A percentile compares a stretch with the other conserved stretches of the same genome.
phyloP scores from a whole-genome alignment of 2,797 vertebrate species.

The Eulemur mongoz region DNA sequence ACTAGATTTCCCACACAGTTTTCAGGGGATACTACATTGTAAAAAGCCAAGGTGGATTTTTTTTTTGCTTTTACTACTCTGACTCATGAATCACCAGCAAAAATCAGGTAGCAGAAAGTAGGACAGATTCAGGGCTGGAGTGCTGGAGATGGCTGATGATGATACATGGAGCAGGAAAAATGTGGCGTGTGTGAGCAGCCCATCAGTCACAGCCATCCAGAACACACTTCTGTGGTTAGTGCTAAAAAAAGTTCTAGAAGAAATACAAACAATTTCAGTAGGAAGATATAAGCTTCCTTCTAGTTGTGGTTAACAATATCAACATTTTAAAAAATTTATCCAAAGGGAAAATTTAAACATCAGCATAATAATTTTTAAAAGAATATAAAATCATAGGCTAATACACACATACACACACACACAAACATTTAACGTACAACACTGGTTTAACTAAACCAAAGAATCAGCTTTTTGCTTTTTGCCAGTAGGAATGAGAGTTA shows the following conservation, averaged over 20 bases:
- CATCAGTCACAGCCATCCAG: background rate
- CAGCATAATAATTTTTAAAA: background rate
- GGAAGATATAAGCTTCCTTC: background rate
- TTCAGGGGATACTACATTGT: background rate
- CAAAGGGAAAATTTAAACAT: slow-evolving; percentile 1
- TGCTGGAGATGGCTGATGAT: slow-evolving; percentile 56
- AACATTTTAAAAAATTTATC: slow-evolving; percentile 9
- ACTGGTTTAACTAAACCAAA: background rate
- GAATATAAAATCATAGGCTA: background rate
- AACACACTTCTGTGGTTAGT: background rate
- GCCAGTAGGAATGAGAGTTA: background rate
- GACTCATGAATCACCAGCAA: slow-evolving; percentile 68
- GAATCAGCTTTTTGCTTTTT: background rate
- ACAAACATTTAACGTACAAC: background rate
- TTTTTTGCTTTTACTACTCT: slow-evolving; percentile 50
- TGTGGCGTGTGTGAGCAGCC: background rate
- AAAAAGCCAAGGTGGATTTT: slow-evolving; percentile 29
- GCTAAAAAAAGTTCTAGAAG: background rate
- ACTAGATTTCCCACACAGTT: slow-evolving; percentile 45
- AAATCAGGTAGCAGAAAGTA: slow-evolving; percentile 60
- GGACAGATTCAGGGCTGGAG: slow-evolving; percentile 30
- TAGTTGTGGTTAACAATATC: background rate
- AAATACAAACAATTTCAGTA: slow-evolving; percentile 12
- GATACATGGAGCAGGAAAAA: slow-evolving; percentile 61
- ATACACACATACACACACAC: background rate